A percentile compares a stretch with the other conserved stretches of the same genome.
These are phyloP conservation scores for Eulemur mongoz DNA, from an alignment of 2,797 vertebrate species.

Conservation along the genomic window DNA sequence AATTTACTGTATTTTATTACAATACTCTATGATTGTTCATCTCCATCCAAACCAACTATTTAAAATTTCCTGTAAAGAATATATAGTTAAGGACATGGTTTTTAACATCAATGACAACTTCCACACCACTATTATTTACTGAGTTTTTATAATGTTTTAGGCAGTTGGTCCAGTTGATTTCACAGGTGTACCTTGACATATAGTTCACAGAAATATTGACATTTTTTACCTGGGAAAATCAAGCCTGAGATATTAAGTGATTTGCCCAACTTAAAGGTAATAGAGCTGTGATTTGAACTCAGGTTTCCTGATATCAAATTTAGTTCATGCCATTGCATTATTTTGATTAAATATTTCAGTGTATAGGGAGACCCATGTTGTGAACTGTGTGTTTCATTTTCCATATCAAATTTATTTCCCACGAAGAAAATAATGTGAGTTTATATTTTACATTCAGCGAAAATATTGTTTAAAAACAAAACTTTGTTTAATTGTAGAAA, in stretches of 20 bases:
- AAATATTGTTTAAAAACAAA: constrained; percentile 66
- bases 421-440: neutral
- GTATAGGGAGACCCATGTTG: neutral
- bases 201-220: neutral
- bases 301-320: constrained; percentile 18
- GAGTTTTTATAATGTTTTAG: neutral
- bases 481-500: constrained; percentile 45
- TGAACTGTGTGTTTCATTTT: constrained; percentile 29
- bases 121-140: neutral
- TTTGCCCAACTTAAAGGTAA: neutral
- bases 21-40: constrained; percentile 12
- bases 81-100: neutral
- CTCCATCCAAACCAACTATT: neutral
- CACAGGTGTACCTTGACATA: neutral
- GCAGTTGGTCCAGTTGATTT: neutral
- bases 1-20: constrained; percentile 62
- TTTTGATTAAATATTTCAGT: neutral
- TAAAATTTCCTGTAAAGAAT: constrained; percentile 12
- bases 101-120: neutral
- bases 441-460: constrained; percentile 41
- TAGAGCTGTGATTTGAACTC: neutral
- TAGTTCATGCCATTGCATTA: neutral
- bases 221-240: neutral
- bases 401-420: constrained; percentile 55
- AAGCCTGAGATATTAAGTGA: constrained; percentile 24